phyloP scores from a whole-genome alignment of 2,113 vertebrate genomes.

The Gnathonemus echidnorhynchus region DNA sequence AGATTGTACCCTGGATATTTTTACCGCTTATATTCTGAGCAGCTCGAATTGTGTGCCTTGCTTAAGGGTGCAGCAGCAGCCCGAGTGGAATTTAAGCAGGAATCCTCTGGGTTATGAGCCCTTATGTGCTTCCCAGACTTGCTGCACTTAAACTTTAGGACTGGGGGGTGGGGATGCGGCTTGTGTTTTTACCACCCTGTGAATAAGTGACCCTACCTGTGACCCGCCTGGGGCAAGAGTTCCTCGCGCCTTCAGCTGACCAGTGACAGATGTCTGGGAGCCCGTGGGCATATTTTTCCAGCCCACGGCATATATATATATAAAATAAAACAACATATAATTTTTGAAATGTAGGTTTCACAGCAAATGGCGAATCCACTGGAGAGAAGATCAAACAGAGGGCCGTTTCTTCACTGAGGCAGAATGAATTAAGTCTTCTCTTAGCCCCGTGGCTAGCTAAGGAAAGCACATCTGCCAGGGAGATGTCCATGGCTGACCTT shows the following conservation, averaged over 20 bases:
- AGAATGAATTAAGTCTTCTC: background rate
- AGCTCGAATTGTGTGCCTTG: background rate
- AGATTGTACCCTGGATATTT: background rate
- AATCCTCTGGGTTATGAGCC: background rate
- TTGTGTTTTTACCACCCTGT: background rate
- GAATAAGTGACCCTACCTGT: background rate
- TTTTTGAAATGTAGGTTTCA: background rate
- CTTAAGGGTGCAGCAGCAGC: background rate
- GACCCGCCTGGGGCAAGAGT: background rate
- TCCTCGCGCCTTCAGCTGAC: background rate
- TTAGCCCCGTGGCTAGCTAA: background rate
- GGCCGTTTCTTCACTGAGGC: background rate
- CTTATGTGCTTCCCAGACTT: background rate
- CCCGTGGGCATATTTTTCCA: background rate
- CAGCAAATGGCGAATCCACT: background rate
- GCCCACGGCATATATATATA: background rate
- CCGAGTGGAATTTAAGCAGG: background rate
- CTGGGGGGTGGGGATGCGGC: background rate
- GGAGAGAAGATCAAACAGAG: background rate
- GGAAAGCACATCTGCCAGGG: background rate
- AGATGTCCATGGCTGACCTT: slow-evolving; percentile 15
- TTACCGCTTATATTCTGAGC: background rate
- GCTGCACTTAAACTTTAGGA: background rate
- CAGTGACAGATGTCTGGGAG: background rate
- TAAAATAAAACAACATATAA: background rate